Evolutionary conservation across 2,113 vertebrate species (phyloP), one percentile per base, ranked within the genome.

Genomic region (Panurus biarmicus): DNA sequence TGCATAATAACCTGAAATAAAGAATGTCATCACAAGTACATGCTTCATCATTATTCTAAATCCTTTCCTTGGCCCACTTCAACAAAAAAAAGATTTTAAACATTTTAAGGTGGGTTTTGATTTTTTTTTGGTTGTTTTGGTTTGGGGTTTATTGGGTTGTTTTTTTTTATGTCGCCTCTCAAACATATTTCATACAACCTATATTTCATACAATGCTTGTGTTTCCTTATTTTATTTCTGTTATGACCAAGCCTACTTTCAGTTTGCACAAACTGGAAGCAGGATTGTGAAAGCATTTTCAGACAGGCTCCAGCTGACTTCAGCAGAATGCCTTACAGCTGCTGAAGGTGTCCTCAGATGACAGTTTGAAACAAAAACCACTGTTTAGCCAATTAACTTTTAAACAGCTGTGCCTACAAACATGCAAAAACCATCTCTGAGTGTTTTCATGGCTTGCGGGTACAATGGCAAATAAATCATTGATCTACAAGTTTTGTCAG

Each of bases 1-100:
- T 95, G 21, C 56, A 31, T 56, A 60, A 60, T 67, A 87, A 87
- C 26, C 33, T 60, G 73, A 95, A 95, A 94, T 94, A 94, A 96
- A 96, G 64, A 93, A 87, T 12, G 12, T 54, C 25, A 75, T 38
- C 5, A 40, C 72, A 87, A 67, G 15, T 38, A 56, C 21, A 19
- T 16, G 25, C 14, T 58, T 74, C 3, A 1, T 71, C 35, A 17
- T 66, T 76, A 67, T 5, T 79, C 22, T 31, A 71, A 93, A 77
- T 42, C 9, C 19, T 29, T 69, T 38, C 29, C 58, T 53, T 12
- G 17, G 14, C 40, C 38, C 29, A 72, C 36, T 69, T 57, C 4
- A 61, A 65, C 28, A 47, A 42, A 54, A 87, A 87, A 87, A 71
- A 36, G 1, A 38, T 67, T 42, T 6, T 42, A 81, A 74, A 50